A percentile compares a stretch with the other conserved stretches of the same genome.
phyloP scores from a whole-genome alignment of 2,113 vertebrate species.

The Maccullochella peelii region DNA sequence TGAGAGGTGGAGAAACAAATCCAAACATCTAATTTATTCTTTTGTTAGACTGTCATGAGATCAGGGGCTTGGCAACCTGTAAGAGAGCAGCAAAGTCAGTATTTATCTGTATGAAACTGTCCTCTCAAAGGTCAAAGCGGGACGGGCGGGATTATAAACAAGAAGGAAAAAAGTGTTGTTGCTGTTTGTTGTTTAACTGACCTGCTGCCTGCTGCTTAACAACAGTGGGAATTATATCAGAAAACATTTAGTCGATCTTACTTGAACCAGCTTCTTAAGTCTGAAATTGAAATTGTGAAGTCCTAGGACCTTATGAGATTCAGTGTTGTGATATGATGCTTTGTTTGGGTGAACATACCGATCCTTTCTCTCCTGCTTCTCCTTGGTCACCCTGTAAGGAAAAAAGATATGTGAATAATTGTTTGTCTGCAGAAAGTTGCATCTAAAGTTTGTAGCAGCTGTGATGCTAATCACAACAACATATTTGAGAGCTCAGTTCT shows the following conservation, averaged over 20 bases:
- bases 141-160: background rate
- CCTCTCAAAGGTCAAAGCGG: too few relatives aligned
- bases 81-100: too few relatives aligned
- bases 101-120: too few relatives aligned
- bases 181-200: background rate
- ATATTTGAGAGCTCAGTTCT: background rate
- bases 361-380: constrained; percentile 84
- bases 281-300: too few relatives aligned
- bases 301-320: background rate
- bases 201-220: too few relatives aligned
- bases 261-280: too few relatives aligned
- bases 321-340: background rate
- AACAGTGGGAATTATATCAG: background rate
- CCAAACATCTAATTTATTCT: background rate
- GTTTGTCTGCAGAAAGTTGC: background rate
- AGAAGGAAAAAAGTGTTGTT: background rate
- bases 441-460: background rate
- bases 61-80: background rate
- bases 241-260: too few relatives aligned
- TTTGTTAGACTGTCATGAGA: too few relatives aligned
- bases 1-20: background rate
- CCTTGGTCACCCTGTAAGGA: constrained; percentile 80
- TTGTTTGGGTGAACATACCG: constrained; percentile 67
- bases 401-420: background rate
- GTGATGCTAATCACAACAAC: background rate